Evolutionary conservation across 2,888 invertebrate genomes (phyloP), one percentile per base, ranked within the genome.

Genomic region (Brachyptera risi): DNA sequence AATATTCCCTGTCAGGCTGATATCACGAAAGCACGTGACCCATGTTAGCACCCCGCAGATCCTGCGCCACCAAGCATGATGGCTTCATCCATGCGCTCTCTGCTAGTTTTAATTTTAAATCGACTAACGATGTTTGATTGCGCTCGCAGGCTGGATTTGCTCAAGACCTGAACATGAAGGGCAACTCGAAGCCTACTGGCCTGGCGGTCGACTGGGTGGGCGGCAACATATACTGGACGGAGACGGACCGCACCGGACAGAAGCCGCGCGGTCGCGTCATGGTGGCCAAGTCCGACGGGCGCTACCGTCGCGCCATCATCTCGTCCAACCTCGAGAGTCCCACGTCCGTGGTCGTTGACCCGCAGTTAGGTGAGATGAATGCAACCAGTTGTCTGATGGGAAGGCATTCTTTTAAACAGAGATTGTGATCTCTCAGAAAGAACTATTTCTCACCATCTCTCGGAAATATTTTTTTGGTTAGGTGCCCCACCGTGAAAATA

Each of bases 141-240:
- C 31, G 21, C 1, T 31, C 19, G 5, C 38, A 54, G 54, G 57
- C 60, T 21, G 92, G 93, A 59, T 87, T 81, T 70, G 90, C 93
- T 0, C 96, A 96, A 73, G 91, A 94, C 73, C 78, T 96, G 27
- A 86, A 90, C 67, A 87, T 92, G 78, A 88, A 88, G 67, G 74
- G 87, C 13, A 87, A 86, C 67, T 84, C 88, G 0, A 92, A 89
- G 73, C 95, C 96, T 0, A 90, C 92, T 0, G 91, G 92, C 1
- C 75, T 99, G 0, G 91, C 96, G 0, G 85, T 97, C 0, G 98
- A 98, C 75, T 97, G 96, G 89, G 81, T 96, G 17, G 92, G 90
- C 4, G 90, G 90, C 63, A 96, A 96, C 74, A 77, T 97, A 0
- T 97, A 96, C 75, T 97, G 96, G 95, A 89, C 94, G 0, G 96